Evolutionary conservation across 2,113 vertebrate species (phyloP).

Genomic region (Pachypanchax playfairii): DNA sequence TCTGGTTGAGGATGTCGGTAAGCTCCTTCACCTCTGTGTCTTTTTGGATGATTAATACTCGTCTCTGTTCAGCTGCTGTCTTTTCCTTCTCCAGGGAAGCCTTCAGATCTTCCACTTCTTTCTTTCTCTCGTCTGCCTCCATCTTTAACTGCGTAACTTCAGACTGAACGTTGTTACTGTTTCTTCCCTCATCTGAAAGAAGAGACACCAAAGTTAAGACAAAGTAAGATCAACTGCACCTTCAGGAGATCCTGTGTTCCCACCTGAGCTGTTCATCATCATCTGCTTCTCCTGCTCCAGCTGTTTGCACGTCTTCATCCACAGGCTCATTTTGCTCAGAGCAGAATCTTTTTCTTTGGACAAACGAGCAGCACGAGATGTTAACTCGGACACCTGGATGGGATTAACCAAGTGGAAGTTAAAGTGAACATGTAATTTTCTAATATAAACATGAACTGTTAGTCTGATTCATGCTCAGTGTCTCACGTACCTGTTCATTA

Average conservation of each 20-base stretch:
- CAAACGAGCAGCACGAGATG: slow-evolving; percentile 61
- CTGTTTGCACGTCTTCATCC: slow-evolving; percentile 87
- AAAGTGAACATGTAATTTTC: too few species aligned
- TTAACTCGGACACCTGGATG: slow-evolving; percentile 73
- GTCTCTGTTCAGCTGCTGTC: slow-evolving; percentile 28
- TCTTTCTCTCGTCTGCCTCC: slow-evolving; percentile 36
- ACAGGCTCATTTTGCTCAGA: slow-evolving; percentile 78
- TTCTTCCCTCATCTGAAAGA: slow-evolving; percentile 30
- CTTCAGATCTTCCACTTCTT: slow-evolving; percentile 63
- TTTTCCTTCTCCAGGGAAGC: slow-evolving; percentile 41
- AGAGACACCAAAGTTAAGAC: not conserved
- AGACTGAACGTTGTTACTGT: slow-evolving; percentile 15
- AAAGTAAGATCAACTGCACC: not conserved
- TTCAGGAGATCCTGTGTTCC: not conserved
- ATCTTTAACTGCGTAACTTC: slow-evolving; percentile 80
- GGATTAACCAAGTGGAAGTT: too few species aligned
- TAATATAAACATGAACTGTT: not conserved
- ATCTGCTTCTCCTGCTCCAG: slow-evolving; percentile 85
- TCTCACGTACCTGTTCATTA: slow-evolving; percentile 49
- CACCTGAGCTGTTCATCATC: slow-evolving; percentile 72
- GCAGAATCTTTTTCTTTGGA: slow-evolving; percentile 81
- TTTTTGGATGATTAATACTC: slow-evolving; percentile 16
- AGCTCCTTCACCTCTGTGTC: slow-evolving; percentile 58
- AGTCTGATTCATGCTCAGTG: not conserved
- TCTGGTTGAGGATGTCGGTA: slow-evolving; percentile 31